Evolutionary conservation across 2,113 vertebrate species (phyloP).

Genomic region (Corythaixoides concolor): DNA sequence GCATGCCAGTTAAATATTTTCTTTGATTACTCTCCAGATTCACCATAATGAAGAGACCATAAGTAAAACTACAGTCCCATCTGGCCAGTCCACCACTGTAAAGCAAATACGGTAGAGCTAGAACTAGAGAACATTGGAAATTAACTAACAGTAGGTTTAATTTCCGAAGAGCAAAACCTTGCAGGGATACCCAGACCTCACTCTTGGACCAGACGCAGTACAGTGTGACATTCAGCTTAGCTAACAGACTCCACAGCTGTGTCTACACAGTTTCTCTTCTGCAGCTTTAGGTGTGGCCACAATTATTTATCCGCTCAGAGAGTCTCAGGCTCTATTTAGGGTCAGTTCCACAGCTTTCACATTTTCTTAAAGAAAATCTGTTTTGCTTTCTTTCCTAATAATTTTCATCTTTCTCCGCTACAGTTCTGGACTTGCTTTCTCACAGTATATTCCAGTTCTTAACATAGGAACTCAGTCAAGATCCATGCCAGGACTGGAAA

Average conservation of each 20-base stretch:
- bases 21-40: not conserved
- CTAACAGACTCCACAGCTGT: not conserved
- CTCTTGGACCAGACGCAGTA: not conserved
- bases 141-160: not conserved
- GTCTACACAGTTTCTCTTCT: not conserved
- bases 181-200: not conserved
- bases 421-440: not conserved
- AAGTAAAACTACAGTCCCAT: not conserved
- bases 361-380: not conserved
- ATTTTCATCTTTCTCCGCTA: not conserved
- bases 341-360: not conserved
- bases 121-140: not conserved
- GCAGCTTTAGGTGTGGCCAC: not conserved
- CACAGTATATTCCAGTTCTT: not conserved
- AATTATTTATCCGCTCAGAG: not conserved
- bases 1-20: not conserved
- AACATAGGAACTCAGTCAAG: not conserved
- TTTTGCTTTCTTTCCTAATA: not conserved
- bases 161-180: not conserved
- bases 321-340: not conserved
- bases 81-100: not conserved
- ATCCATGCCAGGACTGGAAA: not conserved
- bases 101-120: not conserved
- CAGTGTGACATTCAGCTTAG: fast-evolving
- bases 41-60: not conserved